Percentiles rank a stretch among this genome's conserved stretches.
phyloP scores from a whole-genome alignment of 1,140 invertebrate species.

The Steinernema feltiae region DNA sequence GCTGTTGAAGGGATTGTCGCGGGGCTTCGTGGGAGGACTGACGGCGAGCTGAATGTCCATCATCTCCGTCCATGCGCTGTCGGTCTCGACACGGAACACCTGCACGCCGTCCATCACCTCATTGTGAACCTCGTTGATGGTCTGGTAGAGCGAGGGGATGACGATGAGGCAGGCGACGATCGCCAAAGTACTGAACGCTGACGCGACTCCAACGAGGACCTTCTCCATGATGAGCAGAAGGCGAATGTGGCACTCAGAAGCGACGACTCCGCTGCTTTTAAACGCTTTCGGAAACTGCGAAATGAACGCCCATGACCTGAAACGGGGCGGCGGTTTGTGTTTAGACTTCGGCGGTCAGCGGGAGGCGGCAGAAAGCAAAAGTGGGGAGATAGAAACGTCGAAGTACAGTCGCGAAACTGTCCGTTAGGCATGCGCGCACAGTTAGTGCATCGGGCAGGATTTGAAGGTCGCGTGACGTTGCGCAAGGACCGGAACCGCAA shows the following conservation, averaged over 20 bases:
- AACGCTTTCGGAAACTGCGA: background rate
- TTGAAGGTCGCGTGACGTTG: constrained; percentile 9
- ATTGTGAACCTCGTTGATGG: constrained; percentile 5
- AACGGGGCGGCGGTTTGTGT: background rate
- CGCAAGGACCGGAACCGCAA: background rate
- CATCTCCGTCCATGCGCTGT: constrained; percentile 41
- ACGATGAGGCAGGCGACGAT: constrained; percentile 1
- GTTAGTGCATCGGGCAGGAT: too few relatives aligned
- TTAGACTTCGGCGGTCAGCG: background rate
- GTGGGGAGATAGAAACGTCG: background rate
- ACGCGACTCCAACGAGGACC: constrained; percentile 8
- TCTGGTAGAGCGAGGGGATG: background rate
- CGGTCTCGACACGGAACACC: constrained; percentile 39
- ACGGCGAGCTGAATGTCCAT: constrained; percentile 41
- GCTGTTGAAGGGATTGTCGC: constrained; percentile 35
- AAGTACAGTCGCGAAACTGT: constrained; percentile 2
- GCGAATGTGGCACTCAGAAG: background rate
- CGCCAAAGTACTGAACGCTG: background rate
- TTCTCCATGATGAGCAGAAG: constrained; percentile 13
- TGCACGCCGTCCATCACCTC: constrained; percentile 26
- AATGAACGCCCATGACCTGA: constrained; percentile 9
- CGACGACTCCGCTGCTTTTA: background rate
- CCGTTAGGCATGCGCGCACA: too few relatives aligned
- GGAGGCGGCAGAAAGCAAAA: background rate
- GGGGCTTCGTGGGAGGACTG: constrained; percentile 35